Evolutionary conservation across 1,140 invertebrate species (phyloP).

Genomic region (Apis laboriosa): DNA sequence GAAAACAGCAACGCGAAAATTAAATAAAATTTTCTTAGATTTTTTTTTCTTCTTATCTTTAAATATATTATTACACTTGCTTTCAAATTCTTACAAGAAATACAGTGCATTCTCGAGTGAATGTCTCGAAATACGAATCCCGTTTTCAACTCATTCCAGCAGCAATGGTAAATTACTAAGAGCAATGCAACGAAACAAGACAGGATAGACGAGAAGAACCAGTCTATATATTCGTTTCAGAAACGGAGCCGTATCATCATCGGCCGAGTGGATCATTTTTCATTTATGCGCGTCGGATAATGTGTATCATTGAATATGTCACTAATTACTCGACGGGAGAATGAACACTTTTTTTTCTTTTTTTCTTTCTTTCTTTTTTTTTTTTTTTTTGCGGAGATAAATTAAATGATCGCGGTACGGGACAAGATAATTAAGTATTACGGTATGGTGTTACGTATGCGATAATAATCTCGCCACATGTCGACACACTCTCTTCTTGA

Average conservation of each 20-base stretch:
- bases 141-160: background rate
- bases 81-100: no score
- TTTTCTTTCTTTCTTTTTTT: no score
- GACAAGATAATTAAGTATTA: slow-evolving; percentile 55
- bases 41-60: no score
- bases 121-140: background rate
- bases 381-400: slow-evolving; percentile 15
- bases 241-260: background rate
- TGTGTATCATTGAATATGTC: slow-evolving; percentile 37
- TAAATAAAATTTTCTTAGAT: no score
- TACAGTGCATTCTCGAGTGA: no score
- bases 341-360: slow-evolving; percentile 8
- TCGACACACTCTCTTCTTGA: slow-evolving; percentile 44
- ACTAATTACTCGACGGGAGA: slow-evolving; percentile 28
- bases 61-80: no score
- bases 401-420: slow-evolving; percentile 27
- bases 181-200: background rate
- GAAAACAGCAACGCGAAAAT: no score
- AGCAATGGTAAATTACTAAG: background rate
- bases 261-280: slow-evolving; percentile 33
- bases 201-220: background rate
- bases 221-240: background rate
- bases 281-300: slow-evolving; percentile 12
- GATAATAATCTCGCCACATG: slow-evolving; percentile 50
- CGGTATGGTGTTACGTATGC: slow-evolving; percentile 33